Base-by-base conservation (phyloP, 53 echinoderm and acorn worm genomes). In the Arbacia lixula region DNA sequence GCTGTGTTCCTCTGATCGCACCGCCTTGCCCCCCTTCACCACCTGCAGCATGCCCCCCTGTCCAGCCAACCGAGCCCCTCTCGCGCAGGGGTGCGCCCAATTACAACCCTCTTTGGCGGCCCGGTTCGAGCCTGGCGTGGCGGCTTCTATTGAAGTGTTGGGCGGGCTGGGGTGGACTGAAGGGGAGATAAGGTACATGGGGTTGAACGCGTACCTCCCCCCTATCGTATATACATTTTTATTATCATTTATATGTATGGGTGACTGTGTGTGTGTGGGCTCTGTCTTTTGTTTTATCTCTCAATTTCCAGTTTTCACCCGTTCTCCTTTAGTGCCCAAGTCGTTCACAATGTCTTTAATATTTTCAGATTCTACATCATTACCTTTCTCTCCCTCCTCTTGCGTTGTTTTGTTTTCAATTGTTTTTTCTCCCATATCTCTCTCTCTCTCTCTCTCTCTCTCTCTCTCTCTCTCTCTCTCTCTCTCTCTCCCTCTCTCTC, bases 131-230 rank as follows among this genome's bases (percentile, higher is more conserved):
- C 9, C 34, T 52, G 53, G 75, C n/a, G 55, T 27, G 53, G 75
- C 75, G 75, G 75, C 21, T 27, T 35, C 19, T 33, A 75, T 75
- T 75, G 75, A 75, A 54, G 75, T 75, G 14, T 16, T 41, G 16
- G 16, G 65, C 33, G 66, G 39, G 39, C 10, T 3, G 66, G 39
- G 66, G 38, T 66, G 17, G 38, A n/a, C n/a, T n/a, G n/a, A n/a
- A n/a, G n/a, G n/a, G n/a, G n/a, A n/a, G n/a, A n/a, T n/a, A n/a
- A n/a, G n/a, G n/a, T n/a, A n/a, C n/a, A n/a, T n/a, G n/a, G n/a
- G n/a, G n/a, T n/a, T n/a, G n/a, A n/a, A n/a, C n/a, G n/a, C n/a
- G n/a, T 46, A 10, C 49, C 49, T 46, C 49, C 14, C 49, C 14
- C 14, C 49, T 10, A 46, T 46, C 8, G 49, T 46, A 8, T 14